Base-by-base conservation (phyloP, 2,888 invertebrate genomes). In the Acleris cristana region DNA sequence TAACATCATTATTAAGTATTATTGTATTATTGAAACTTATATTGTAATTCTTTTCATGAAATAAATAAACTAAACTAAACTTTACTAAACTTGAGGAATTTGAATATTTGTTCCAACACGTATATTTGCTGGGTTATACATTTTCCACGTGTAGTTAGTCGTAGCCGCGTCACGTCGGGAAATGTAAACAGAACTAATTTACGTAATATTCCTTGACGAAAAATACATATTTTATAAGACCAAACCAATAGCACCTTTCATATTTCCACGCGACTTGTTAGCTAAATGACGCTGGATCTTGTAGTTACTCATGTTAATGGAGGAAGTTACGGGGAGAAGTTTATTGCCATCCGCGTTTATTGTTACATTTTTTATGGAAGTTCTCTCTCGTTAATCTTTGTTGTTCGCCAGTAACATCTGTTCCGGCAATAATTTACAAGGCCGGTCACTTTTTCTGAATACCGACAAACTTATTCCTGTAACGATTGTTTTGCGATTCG, bases 341-440 rank as follows among this genome's bases (percentile, higher is more conserved):
- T 73, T 69, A 72, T 67, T 69, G 67, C 70, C 58, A 57, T 64
- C 65, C 70, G 67, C 73, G 76, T 81, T 81, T 76, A 73, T 77
- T 78, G 76, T 76, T 73, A 75, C 76, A 75, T 72, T 81, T 85
- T 78, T 80, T 78, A 79, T 79, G 77, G 79, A 71, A 78, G 76
- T 79, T 77, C 71, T 74, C 73, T 77, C 76, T 78, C 83, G 84
- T 88, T 87, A 87, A 86, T 88, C 85, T 86, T 84, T 80, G 82
- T 84, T 82, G 75, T 80, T 75, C 82, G 82, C 76, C 72, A 74
- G 84, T 79, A 88, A 84, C 88, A 88, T 86, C 87, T 89, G 89
- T 82, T 83, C 74, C 69, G 72, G 81, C 74, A 79, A 87, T 89
- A 86, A 87, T 87, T 88, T 87, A 85, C 83, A 82, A 85, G 80